Base-by-base conservation (phyloP, 2,888 invertebrate species). In the Pollenia amentaria region DNA sequence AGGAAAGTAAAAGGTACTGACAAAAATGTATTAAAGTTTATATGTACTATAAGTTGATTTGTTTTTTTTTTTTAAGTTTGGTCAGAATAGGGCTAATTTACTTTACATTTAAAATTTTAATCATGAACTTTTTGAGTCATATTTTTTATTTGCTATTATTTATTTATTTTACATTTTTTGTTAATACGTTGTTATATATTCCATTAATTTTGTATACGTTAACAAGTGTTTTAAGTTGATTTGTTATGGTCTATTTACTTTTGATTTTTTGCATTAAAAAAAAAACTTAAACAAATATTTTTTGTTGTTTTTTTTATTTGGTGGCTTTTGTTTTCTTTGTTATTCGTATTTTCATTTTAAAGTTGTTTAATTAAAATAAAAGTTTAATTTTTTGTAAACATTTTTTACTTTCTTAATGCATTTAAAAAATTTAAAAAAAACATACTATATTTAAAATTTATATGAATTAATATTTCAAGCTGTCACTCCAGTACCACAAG, bases 401-500 rank as follows among this genome's bases (percentile, higher is more conserved):
- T 42, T 12, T 40, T 42, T 0, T 29, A 29, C 29, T 11, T 62
- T 62, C n/a, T 62, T 65, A 65, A 14, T 53, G 40, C 11, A 51
- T 53, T 42, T 46, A 18, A 18, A 70, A n/a, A 10, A 57, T 2
- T 12, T 29, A 29, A 1, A 29, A 12, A 42, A 70, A 70, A 14
- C 42, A 55, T 18, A 21, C 18, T n/a, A 51, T 42, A 75, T 55
- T 46, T 57, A 55, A 79, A 53, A 51, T 44, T 70, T 69, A 78
- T 65, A 48, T 73, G 11, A 78, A 69, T 89, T 89, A 85, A 89
- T 89, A 88, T 89, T 90, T 89, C 92, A 93, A 93, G 93, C 93
- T 90, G 90, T 88, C 91, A 93, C 92, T 89, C 92, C 91, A 88
- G 92, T 91, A 89, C 90, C 91, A 85, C 90, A 90, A 90, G 91